Evolutionary conservation across 2,888 invertebrate genomes (phyloP).

Genomic region (Ypsolopha scabrella): DNA sequence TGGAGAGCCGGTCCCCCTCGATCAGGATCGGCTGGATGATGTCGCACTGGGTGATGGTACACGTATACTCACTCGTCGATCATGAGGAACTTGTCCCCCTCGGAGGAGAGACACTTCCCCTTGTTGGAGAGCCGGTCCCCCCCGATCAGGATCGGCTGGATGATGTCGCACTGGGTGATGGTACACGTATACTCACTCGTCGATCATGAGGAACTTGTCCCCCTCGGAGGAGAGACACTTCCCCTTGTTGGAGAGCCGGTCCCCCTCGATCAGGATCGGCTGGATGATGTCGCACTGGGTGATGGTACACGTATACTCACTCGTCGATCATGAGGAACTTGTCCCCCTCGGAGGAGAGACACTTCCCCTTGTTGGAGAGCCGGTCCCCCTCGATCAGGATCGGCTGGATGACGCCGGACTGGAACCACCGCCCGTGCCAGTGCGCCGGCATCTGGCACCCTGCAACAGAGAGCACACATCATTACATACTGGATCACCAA

Average conservation of each 20-base stretch:
- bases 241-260: slow-evolving; percentile 87
- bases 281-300: slow-evolving; percentile 90
- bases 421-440: slow-evolving; percentile 93
- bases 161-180: slow-evolving; percentile 89
- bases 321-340: slow-evolving; percentile 90
- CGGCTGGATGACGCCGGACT: slow-evolving; percentile 88
- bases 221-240: slow-evolving; percentile 86
- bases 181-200: slow-evolving; percentile 81
- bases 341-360: slow-evolving; percentile 86
- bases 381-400: slow-evolving; percentile 85
- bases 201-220: slow-evolving; percentile 89
- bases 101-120: slow-evolving; percentile 85
- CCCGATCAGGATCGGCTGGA: slow-evolving; percentile 86
- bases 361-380: slow-evolving; percentile 87
- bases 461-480: slow-evolving; percentile 27
- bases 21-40: slow-evolving; percentile 88
- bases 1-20: slow-evolving; percentile 84
- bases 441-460: slow-evolving; percentile 85
- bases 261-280: slow-evolving; percentile 85
- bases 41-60: slow-evolving; percentile 89
- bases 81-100: slow-evolving; percentile 89
- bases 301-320: slow-evolving; percentile 76
- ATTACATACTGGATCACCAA: too few species aligned
- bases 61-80: slow-evolving; percentile 91
- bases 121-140: slow-evolving; percentile 86